Evolutionary conservation across 2,113 vertebrate species (phyloP), one percentile per base, ranked within the genome.

Genomic region (Gobius niger): DNA sequence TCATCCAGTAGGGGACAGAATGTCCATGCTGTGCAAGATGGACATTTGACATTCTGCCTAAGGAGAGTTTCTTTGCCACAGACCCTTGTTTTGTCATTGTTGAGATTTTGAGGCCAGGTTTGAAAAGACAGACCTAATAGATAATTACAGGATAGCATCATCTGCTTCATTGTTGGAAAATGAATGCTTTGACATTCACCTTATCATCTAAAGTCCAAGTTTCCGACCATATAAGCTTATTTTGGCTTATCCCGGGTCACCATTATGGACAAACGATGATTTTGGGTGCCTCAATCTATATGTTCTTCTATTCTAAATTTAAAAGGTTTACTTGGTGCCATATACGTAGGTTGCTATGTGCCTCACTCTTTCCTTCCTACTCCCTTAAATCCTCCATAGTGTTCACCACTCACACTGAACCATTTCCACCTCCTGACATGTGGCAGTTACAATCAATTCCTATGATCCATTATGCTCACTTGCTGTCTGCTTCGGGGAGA

Each of bases 391-490:
- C 65, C 71, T 76, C 63, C 66, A 47, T 47, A 65, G 78, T 78
- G 69, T 51, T 76, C 54, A 34, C 73, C 67, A 63, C 16, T 49
- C 68, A 57, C 61, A 67, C 62, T 18, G 77, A 68, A 83, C 69
- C 53, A 65, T 57, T 70, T 61, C 24, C 75, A 14, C 67, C 59
- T 40, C 65, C 44, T 56, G 63, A 72, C 75, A 78, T 63, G 72
- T 67, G 67, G 70, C 80, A 65, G 68, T 62, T 76, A 70, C 69
- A 76, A 82, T 84, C 76, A 80, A 88, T 88, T 87, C 79, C 80
- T 86, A 84, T 77, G 76, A 87, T 84, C 73, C 77, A 87, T 83
- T 66, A 66, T 51, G 77, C 64, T 63, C 68, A 49, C 78, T 78
- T 18, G 5, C 75, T 76, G 75, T 68, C 77, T 86, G 68, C 76